phyloP scores from a whole-genome alignment of 2,113 vertebrate genomes.

The Hippocampus guttulatus region DNA sequence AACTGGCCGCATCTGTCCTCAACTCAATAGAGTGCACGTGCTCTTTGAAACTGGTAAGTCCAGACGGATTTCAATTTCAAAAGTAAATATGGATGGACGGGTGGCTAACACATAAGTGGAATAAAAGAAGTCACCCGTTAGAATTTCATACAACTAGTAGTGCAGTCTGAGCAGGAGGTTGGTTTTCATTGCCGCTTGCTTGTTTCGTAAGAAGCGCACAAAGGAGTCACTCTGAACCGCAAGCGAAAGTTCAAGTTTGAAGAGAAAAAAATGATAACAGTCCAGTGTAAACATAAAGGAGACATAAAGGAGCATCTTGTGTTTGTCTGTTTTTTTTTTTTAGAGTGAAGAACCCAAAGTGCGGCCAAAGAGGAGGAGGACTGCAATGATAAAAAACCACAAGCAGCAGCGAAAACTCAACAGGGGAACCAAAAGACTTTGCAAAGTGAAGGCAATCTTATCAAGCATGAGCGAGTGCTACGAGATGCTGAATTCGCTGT shows the following conservation, averaged over 20 bases:
- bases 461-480: conserved; percentile 41
- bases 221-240: too few species aligned
- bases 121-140: background rate
- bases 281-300: background rate
- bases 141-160: too few species aligned
- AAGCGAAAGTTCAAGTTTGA: background rate
- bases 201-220: too few species aligned
- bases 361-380: background rate
- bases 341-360: conserved; percentile 9
- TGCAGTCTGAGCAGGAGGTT: too few species aligned
- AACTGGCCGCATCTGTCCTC: fast-evolving
- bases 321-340: background rate
- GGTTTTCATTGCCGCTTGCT: too few species aligned
- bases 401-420: background rate
- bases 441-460: conserved; percentile 42
- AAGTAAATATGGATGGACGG: background rate
- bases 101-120: too few species aligned
- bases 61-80: background rate
- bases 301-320: conserved; percentile 1
- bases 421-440: conserved; percentile 21
- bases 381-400: background rate
- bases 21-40: conserved; percentile 25
- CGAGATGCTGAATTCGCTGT: conserved; percentile 25
- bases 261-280: background rate
- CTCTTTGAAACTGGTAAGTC: conserved; percentile 20